These are phyloP conservation scores for Polydrusus cervinus DNA, from an alignment of 2,888 invertebrate genomes.

Conservation along the genomic window DNA sequence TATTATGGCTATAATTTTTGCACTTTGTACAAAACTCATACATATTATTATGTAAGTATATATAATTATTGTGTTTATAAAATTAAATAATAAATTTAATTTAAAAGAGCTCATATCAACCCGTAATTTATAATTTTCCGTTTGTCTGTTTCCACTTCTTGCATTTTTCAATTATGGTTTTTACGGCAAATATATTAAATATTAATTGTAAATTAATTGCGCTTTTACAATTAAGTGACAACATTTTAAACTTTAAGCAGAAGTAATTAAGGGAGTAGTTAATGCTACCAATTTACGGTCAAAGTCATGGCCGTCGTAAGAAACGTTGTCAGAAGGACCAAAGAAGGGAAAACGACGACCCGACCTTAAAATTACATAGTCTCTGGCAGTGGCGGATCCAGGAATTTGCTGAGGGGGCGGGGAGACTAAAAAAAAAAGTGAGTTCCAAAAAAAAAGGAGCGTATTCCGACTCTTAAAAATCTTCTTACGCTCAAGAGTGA, in stretches of 20 bases:
- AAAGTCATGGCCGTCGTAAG: too few relatives aligned
- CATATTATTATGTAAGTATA: background rate
- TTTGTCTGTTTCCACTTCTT: background rate
- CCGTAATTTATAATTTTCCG: background rate
- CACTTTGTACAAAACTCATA: background rate
- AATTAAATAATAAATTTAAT: background rate
- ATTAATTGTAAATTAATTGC: background rate
- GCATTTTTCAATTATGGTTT: background rate
- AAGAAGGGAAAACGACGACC: too few relatives aligned
- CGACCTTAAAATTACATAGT: too few relatives aligned
- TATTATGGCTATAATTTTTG: background rate
- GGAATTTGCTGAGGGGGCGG: too few relatives aligned
- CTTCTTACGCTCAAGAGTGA: too few relatives aligned
- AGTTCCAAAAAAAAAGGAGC: too few relatives aligned
- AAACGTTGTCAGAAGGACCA: too few relatives aligned
- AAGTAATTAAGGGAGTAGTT: too few relatives aligned
- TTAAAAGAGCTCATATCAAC: background rate
- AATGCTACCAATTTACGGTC: too few relatives aligned
- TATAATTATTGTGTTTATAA: conserved; percentile 1
- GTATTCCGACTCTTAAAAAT: too few relatives aligned
- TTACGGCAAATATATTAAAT: background rate
- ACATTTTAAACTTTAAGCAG: background rate
- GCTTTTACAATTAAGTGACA: background rate
- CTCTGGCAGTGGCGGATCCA: too few relatives aligned
- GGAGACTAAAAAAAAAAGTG: too few relatives aligned